Conservation (phyloP, 2,797 vertebrate genomes). For the Xiphorhynchus erythropygius region DNA sequence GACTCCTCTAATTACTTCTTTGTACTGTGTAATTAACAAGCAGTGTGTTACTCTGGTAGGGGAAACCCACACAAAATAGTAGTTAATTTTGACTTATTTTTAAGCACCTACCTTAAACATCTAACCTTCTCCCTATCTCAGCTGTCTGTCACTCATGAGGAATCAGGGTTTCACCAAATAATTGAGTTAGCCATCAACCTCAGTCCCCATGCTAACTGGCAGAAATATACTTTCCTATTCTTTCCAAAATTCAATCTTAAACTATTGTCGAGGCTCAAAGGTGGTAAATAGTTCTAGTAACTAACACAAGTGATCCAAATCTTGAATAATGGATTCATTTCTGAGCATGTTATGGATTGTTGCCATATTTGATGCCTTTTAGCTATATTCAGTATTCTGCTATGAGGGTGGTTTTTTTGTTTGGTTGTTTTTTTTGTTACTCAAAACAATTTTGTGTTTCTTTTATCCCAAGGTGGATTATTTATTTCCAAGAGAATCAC, state of each 20-base stretch:
- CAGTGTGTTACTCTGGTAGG: not conserved
- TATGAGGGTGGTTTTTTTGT: not conserved
- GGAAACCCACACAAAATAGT: not conserved
- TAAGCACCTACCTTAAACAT: not conserved
- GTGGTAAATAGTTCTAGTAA: not conserved
- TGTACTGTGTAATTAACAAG: not conserved
- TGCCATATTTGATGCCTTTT: not conserved
- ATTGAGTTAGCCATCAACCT: not conserved
- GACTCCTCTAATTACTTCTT: not conserved
- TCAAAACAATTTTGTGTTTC: not conserved
- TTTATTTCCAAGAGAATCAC: not conserved
- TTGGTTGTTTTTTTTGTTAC: not conserved
- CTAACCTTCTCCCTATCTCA: not conserved
- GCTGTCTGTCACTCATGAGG: not conserved
- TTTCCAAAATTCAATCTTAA: not conserved
- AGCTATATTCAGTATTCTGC: not conserved
- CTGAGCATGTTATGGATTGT: not conserved
- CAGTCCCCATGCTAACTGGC: not conserved
- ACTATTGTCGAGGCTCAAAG: rapidly evolving
- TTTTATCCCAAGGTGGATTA: not conserved
- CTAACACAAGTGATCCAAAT: not conserved
- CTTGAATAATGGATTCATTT: not conserved
- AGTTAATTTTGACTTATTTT: not conserved
- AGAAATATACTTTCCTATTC: not conserved
- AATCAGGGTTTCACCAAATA: not conserved